Evolutionary conservation across 2,797 vertebrate genomes (phyloP).

Genomic region (Myotis daubentonii): DNA sequence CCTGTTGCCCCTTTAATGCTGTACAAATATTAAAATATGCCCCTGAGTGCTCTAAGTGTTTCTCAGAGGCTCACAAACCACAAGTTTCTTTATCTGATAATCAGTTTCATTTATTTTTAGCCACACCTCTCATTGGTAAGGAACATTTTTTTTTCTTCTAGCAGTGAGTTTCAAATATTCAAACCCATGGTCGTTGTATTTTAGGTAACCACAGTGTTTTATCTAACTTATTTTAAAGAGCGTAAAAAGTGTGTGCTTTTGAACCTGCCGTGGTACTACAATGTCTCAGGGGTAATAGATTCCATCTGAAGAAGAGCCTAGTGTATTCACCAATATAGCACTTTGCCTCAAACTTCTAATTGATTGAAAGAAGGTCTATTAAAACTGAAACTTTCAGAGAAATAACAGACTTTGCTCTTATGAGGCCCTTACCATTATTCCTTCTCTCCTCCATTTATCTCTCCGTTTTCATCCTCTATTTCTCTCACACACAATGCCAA

Average conservation of each 20-base stretch:
- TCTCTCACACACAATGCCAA: no score
- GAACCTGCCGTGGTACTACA: not conserved
- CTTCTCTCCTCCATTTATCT: not conserved
- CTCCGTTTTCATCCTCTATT: not conserved
- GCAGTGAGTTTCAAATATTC: conserved; percentile 19
- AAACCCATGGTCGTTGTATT: not conserved
- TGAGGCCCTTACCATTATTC: not conserved
- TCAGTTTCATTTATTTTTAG: conserved; percentile 50
- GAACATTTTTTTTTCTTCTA: not conserved
- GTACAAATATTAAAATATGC: not conserved
- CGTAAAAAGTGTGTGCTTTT: not conserved
- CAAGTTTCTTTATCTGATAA: conserved; percentile 32
- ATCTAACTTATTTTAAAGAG: not conserved
- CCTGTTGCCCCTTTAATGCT: not conserved
- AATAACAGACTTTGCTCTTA: not conserved
- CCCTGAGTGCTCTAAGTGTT: not conserved
- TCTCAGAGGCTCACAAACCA: conserved; percentile 14
- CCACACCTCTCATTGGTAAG: not conserved
- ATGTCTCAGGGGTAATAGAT: not conserved
- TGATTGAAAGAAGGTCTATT: not conserved
- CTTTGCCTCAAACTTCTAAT: not conserved
- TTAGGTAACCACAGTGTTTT: not conserved
- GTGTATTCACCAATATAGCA: not conserved
- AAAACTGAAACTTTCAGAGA: conserved; percentile 43
- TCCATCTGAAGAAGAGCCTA: not conserved